phyloP scores from a whole-genome alignment of 2,888 invertebrate species.

The Cephus spinipes region DNA sequence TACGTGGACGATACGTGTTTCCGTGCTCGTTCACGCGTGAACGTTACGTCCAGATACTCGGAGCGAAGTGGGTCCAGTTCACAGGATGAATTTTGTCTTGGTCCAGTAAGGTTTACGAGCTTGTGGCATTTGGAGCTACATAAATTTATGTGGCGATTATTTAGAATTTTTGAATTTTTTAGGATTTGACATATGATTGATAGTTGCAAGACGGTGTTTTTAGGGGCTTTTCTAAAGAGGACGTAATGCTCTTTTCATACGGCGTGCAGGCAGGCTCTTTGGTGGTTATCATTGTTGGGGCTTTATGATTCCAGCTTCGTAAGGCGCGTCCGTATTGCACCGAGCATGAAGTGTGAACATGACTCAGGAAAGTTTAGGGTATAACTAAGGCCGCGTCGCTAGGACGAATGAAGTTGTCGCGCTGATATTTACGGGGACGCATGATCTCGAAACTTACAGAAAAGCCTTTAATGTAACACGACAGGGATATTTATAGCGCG shows the following conservation, averaged over 20 bases:
- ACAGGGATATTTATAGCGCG: slow-evolving; percentile 38
- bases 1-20: too few relatives aligned
- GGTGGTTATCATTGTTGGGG: neutral
- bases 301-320: slow-evolving; percentile 51
- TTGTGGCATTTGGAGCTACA: neutral
- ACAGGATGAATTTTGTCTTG: neutral
- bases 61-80: neutral
- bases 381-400: slow-evolving; percentile 19
- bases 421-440: slow-evolving; percentile 33
- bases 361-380: slow-evolving; percentile 34
- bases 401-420: slow-evolving; percentile 36
- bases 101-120: neutral
- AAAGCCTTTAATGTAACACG: slow-evolving; percentile 39
- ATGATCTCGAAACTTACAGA: slow-evolving; percentile 21
- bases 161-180: neutral
- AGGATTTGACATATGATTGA: neutral
- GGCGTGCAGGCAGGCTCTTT: neutral
- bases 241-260: neutral
- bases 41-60: neutral
- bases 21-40: neutral
- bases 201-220: neutral
- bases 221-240: neutral
- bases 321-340: slow-evolving; percentile 26
- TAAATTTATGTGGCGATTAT: neutral
- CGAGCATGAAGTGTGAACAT: slow-evolving; percentile 25